phyloP scores from a whole-genome alignment of 2,888 invertebrate species.

The Ophion slaviceki region DNA sequence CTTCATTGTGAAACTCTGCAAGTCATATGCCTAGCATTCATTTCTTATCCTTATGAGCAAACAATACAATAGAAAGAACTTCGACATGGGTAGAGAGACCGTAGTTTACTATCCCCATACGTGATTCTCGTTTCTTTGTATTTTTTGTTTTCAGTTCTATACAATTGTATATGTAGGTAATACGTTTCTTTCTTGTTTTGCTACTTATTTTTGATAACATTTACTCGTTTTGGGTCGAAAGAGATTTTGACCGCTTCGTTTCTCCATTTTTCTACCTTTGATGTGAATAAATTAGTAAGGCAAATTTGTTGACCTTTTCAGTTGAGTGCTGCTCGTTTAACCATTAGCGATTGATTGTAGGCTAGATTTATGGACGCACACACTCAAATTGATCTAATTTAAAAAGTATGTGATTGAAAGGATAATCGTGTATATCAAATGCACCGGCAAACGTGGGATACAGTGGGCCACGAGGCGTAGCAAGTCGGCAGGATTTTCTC shows the following conservation, averaged over 20 bases:
- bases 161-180: constrained; percentile 82
- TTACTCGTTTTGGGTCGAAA: constrained; percentile 69
- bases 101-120: constrained; percentile 75
- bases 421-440: no score
- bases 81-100: constrained; percentile 78
- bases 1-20: constrained; percentile 41
- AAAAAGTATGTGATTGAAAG: no score
- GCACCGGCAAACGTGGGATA: no score
- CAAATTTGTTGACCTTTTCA: constrained; percentile 20
- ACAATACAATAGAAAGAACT: constrained; percentile 14
- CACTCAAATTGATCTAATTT: neutral
- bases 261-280: constrained; percentile 20
- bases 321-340: neutral
- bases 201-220: constrained; percentile 6
- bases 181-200: constrained; percentile 52
- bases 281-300: constrained; percentile 38
- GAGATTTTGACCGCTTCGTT: constrained; percentile 59
- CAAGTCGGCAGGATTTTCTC: no score
- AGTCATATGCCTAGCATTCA: constrained; percentile 39
- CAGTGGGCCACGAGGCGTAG: no score
- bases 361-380: neutral
- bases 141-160: constrained; percentile 81
- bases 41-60: constrained; percentile 12
- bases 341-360: neutral
- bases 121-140: constrained; percentile 72